Base-by-base conservation (phyloP, 2,888 invertebrate genomes). In the Rhamnusium bicolor region DNA sequence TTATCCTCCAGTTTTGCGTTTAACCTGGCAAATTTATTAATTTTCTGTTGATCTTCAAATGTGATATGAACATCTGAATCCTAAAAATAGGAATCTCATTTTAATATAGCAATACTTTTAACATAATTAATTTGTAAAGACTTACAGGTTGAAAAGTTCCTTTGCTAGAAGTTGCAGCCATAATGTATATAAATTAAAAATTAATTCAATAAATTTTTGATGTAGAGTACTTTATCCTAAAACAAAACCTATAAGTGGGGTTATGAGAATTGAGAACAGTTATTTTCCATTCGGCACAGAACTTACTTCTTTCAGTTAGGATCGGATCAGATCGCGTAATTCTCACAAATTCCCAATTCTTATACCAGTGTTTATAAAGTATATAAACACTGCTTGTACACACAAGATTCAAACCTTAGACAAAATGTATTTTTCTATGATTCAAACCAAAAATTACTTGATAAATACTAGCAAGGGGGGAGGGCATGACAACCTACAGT, bases 41-140 rank as follows among this genome's bases (percentile, higher is more conserved):
- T 99, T 89, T 96, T 97, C 85, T 96, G 96, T 89, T 99, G 99
- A 89, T 99, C 99, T 87, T 98, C 98, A 85, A 92, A 96, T 0
- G 97, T 96, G 82, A 99, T 98, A 87, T 98, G 95, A 73, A 97
- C 95, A 90, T 98, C 98, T 61, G 94, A 93, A 85, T 97, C 96
- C 93, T 94, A 83, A 76, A 88, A 86, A 69, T 73, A 61, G 75
- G 66, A 53, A 69, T 68, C 27, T 32, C 14, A 58, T 19, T 40
- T 66, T 18, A 18, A 71, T 32, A 73, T 53, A 58, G 21, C 40
- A 67, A 65, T 46, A 4, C 5, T 16, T 0, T 1, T 24, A 67
- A 12, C n/a, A 19, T 51, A 21, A 14, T 27, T 24, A 0, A 65
- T 61, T 53, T 12, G 56, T 61, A 51, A 40, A 46, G 66, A 88